A percentile compares a stretch with the other conserved stretches of the same genome.
Evolutionary conservation across 2,797 vertebrate species (phyloP).

Genomic region (Channa striata): DNA sequence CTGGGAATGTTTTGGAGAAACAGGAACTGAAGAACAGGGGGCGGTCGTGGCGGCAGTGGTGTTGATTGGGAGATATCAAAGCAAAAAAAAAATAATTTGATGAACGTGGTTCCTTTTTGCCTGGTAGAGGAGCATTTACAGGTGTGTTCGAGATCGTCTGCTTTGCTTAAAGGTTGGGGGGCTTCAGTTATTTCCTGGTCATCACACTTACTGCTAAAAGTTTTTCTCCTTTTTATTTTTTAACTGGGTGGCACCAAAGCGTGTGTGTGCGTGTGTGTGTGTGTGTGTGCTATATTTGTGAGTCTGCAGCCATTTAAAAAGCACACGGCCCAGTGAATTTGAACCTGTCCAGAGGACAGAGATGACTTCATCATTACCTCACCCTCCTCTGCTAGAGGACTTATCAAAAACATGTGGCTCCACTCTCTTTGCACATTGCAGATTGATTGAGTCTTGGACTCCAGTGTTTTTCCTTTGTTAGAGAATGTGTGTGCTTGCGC

Average conservation of each 20-base stretch:
- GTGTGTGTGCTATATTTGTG: constrained; percentile 10
- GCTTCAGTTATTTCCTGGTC: background rate
- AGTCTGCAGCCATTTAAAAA: constrained; percentile 52
- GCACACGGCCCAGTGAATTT: constrained; percentile 64
- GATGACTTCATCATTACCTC: constrained; percentile 85
- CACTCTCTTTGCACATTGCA: constrained; percentile 54
- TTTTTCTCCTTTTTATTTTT: constrained; percentile 14
- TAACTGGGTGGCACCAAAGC: background rate
- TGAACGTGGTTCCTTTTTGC: background rate
- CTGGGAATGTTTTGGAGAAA: constrained; percentile 33
- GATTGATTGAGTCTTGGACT: constrained; percentile 71
- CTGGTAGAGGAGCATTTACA: background rate
- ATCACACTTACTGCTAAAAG: background rate
- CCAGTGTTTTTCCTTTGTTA: constrained; percentile 72
- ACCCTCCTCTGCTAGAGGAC: constrained; percentile 72
- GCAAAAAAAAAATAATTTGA: background rate
- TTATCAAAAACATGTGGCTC: constrained; percentile 84
- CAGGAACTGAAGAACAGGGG: constrained; percentile 11
- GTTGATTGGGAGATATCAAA: background rate
- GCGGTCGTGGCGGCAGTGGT: too few species aligned
- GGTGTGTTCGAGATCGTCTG: background rate
- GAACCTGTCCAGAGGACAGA: constrained; percentile 81
- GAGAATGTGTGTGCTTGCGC: constrained; percentile 51
- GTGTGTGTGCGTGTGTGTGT: constrained; percentile 12
- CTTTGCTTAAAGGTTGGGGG: background rate